Base-by-base conservation (phyloP, 1,140 invertebrate species). In the Chironomus striatipennis region DNA sequence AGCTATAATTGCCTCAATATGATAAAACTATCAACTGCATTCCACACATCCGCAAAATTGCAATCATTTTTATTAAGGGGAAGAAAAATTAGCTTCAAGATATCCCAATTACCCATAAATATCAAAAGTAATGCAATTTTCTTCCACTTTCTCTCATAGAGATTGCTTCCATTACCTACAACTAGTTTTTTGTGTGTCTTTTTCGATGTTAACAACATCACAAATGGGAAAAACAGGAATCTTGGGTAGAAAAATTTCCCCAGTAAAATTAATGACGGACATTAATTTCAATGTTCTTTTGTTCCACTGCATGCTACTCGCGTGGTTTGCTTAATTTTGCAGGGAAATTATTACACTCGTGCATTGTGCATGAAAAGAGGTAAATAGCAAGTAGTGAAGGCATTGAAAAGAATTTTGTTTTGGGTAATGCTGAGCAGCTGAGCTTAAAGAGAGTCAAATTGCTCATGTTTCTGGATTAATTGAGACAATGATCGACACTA, bases 1-100 rank as follows among this genome's bases (percentile, higher is more conserved):
- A 5, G 15, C 47, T 10, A n/a, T 57, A 57, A 57, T 57, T 57
- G 47, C 47, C 47, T 57, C 12, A 57, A 57, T 15, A 10, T 4
- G n/a, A 57, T 57, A 57, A 57, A 57, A 57, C 12, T 57, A 57
- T 57, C n/a, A 57, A 12, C 12, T 57, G 47, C 47, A 57, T 57
- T 57, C 47, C 12, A 12, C 8, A 57, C 47, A n/a, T 57, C 12
- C n/a, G 47, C 47, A n/a, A 12, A 34, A 34, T 34, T 57, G 47
- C 47, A 57, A 34, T 34, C 24, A 34, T 34, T 34, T 34, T 34
- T 34, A 34, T n/a, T 15, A 15, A 12, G 8, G n/a, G 47, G 8
- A 57, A 10, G 47, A 57, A 57, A 57, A 57, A 57, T 57, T 57
- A 57, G 47, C n/a, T 57, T 57, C 15, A n/a, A 57, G 47, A 57